phyloP scores from a whole-genome alignment of 2,888 invertebrate genomes.

The Trissolcus brochymenae region DNA sequence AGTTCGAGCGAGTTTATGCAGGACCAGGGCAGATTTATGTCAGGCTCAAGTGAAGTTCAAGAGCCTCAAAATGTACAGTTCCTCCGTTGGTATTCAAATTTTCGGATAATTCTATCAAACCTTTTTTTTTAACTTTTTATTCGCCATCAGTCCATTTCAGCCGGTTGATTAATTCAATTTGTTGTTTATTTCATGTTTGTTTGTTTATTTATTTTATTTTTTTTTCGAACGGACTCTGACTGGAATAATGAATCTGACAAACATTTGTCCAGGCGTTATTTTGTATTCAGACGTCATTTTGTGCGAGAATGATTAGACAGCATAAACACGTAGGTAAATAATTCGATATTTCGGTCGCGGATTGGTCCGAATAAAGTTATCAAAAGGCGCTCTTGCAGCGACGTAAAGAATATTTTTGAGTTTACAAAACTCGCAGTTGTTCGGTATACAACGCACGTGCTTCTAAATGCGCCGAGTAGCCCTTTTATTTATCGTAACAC shows the following conservation, averaged over 20 bases:
- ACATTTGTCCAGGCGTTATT: slow-evolving; percentile 2
- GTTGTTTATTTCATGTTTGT: too few relatives aligned
- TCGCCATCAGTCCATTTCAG: too few relatives aligned
- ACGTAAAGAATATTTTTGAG: slow-evolving; percentile 55
- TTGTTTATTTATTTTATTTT: too few relatives aligned
- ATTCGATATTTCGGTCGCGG: slow-evolving; percentile 21
- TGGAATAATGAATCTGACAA: background rate
- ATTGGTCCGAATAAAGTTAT: slow-evolving; percentile 49
- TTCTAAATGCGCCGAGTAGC: slow-evolving; percentile 48
- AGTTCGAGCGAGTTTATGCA: slow-evolving; percentile 30
- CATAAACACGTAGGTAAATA: slow-evolving; percentile 21
- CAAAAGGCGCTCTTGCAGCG: slow-evolving; percentile 39
- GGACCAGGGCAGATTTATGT: slow-evolving; percentile 32
- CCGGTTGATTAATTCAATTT: too few relatives aligned
- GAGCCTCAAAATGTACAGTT: too few relatives aligned
- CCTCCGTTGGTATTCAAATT: too few relatives aligned
- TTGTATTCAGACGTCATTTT: slow-evolving; percentile 16
- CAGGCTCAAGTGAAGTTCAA: slow-evolving; percentile 1
- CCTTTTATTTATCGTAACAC: slow-evolving; percentile 57
- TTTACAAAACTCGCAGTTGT: slow-evolving; percentile 48
- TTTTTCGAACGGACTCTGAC: too few relatives aligned
- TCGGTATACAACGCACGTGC: slow-evolving; percentile 55
- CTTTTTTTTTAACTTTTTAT: too few relatives aligned
- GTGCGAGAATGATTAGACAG: slow-evolving; percentile 20
- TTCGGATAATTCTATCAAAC: too few relatives aligned